phyloP scores from a whole-genome alignment of 2,113 vertebrate genomes.

The Scomber japonicus region DNA sequence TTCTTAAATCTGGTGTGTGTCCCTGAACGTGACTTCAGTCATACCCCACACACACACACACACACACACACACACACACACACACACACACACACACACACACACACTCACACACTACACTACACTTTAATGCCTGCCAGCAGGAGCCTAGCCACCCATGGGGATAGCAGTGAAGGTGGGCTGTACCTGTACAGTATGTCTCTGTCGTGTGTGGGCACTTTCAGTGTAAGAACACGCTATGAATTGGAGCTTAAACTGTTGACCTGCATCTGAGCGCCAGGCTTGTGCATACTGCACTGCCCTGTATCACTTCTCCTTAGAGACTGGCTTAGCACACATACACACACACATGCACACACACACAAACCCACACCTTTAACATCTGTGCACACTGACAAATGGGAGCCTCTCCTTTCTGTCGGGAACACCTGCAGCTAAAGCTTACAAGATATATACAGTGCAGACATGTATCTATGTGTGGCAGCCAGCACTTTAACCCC shows the following conservation, averaged over 20 bases:
- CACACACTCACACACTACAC: slow-evolving; percentile 31
- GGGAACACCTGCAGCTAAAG: slow-evolving; percentile 50
- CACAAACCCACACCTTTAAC: slow-evolving; percentile 25
- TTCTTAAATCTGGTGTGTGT: too few species aligned
- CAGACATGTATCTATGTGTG: slow-evolving; percentile 14
- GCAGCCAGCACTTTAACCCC: slow-evolving; percentile 23
- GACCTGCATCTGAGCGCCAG: slow-evolving; percentile 63
- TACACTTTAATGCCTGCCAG: slow-evolving; percentile 65
- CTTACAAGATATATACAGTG: slow-evolving; percentile 1
- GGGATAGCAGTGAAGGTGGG: slow-evolving; percentile 53
- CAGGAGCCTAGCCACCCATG: slow-evolving; percentile 57
- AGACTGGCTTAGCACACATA: slow-evolving; percentile 16
- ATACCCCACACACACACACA: not conserved
- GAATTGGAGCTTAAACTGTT: slow-evolving; percentile 78
- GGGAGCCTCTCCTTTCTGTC: slow-evolving; percentile 43
- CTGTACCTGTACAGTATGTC: slow-evolving; percentile 51
- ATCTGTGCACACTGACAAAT: slow-evolving; percentile 40
- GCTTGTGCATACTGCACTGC: slow-evolving; percentile 36
- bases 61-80: slow-evolving; percentile 32
- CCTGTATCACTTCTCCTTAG: slow-evolving; percentile 43
- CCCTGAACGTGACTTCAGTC: too few species aligned
- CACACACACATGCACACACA: slow-evolving; percentile 5
- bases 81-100: not conserved
- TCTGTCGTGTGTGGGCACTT: slow-evolving; percentile 53
- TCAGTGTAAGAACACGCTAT: slow-evolving; percentile 51